Evolutionary conservation across 2,113 vertebrate genomes (phyloP).

Genomic region (Percopsis transmontana): DNA sequence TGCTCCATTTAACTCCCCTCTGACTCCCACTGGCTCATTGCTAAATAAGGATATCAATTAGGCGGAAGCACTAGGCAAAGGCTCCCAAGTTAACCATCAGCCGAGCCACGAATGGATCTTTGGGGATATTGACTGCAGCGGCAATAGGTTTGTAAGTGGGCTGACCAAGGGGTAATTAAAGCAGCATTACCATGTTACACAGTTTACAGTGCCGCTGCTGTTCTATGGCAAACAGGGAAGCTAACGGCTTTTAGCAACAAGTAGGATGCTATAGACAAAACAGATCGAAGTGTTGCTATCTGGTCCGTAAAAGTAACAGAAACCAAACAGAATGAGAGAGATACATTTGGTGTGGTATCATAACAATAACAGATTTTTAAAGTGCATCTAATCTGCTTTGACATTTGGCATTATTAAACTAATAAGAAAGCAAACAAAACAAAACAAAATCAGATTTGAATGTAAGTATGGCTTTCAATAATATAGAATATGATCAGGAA

Average conservation of each 20-base stretch:
- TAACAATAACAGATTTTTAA: too few relatives aligned
- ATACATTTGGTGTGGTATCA: not conserved
- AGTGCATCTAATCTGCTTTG: too few relatives aligned
- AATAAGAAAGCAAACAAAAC: too few relatives aligned
- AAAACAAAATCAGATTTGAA: not conserved
- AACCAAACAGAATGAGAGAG: not conserved
- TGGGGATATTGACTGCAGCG: constrained; percentile 83
- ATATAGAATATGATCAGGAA: constrained; percentile 44
- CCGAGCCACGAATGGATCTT: constrained; percentile 81
- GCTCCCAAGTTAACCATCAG: constrained; percentile 85
- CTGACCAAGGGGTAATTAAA: constrained; percentile 85
- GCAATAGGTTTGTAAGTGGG: constrained; percentile 83
- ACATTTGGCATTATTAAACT: too few relatives aligned
- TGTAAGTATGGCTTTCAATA: not conserved
- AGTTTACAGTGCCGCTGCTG: constrained; percentile 69
- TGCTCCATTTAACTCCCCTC: constrained; percentile 80
- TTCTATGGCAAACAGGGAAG: constrained; percentile 41
- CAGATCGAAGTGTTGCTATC: not conserved
- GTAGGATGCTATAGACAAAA: constrained; percentile 5
- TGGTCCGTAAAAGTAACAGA: not conserved
- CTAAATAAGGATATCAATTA: constrained; percentile 86
- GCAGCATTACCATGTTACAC: constrained; percentile 79
- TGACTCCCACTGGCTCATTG: constrained; percentile 80
- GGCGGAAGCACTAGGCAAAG: constrained; percentile 81
- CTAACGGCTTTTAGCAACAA: constrained; percentile 32